phyloP scores from a whole-genome alignment of 2,797 vertebrate genomes.

The Karalla daura region DNA sequence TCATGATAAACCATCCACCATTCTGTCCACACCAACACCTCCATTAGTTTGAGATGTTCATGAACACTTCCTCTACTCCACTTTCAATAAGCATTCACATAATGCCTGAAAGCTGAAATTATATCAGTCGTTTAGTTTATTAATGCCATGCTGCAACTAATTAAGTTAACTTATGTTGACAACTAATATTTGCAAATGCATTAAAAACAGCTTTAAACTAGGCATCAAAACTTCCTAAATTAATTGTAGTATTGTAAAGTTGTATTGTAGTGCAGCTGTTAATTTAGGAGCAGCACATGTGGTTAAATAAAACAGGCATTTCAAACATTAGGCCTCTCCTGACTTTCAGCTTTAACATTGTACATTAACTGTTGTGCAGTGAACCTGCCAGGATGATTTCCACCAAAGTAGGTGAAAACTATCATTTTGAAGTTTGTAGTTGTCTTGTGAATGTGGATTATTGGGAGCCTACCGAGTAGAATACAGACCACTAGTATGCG shows the following conservation, averaged over 20 bases:
- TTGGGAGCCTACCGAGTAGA: background rate
- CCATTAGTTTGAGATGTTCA: conserved; percentile 5
- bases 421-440: background rate
- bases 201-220: no score
- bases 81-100: conserved; percentile 15
- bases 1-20: background rate
- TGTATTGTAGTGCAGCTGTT: no score
- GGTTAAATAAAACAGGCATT: background rate
- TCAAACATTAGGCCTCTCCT: background rate
- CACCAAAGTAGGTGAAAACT: background rate
- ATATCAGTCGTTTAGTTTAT: background rate
- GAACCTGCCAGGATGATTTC: background rate
- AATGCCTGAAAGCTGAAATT: background rate
- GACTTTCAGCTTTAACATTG: background rate
- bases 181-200: background rate
- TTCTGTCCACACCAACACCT: background rate
- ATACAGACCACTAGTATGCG: background rate
- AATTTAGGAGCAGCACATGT: background rate
- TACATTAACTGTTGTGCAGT: background rate
- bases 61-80: conserved; percentile 5
- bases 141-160: background rate
- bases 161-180: background rate
- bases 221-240: no score
- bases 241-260: no score
- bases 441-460: background rate